Evolutionary conservation across 2,888 invertebrate genomes (phyloP), one percentile per base, ranked within the genome.

Genomic region (Ormyrus labotus): DNA sequence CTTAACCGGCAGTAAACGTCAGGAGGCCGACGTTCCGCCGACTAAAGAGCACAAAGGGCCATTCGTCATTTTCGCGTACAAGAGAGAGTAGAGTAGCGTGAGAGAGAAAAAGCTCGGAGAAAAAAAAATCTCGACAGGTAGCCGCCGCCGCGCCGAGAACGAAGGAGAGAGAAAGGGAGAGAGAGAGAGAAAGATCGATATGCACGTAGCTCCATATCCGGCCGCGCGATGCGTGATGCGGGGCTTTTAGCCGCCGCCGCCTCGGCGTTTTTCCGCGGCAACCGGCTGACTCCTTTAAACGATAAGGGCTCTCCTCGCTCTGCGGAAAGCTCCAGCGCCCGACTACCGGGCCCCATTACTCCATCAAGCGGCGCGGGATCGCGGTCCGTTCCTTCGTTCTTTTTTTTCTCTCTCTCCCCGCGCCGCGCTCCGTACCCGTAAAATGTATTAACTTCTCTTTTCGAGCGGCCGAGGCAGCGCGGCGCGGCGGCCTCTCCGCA

Each of bases 1-100:
- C 77, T 81, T 81, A 81, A 64, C 58, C 63, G 69, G 77, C 68
- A 48, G 64, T 81, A 81, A 81, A 81, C 80, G 80, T 76, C 77
- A 19, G n/a, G 50, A 57, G 50, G 8, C 57, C 53, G 19, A 34
- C 63, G 57, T 55, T 65, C 73, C 60, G 67, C 50, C 57, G 64
- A 13, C 63, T 80, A 70, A 68, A 63, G 67, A 71, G 50, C 71
- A 77, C 80, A 80, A 80, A 74, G 80, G 68, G 72, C 72, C 70
- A 68, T 80, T 68, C 80, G 68, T 80, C 75, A 80, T 67, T 65
- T 61, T 57, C 60, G 61, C 73, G 50, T 48, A 45, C 68, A 47
- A 11, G 48, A 34, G 10, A 2, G n/a, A 47, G 55, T n/a, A 5
- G 3, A 67, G 47, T 50, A n/a, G 63, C 11, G n/a, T 19, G 48